Base-by-base conservation (phyloP, 2,113 vertebrate species). In the Notothenia rossii region DNA sequence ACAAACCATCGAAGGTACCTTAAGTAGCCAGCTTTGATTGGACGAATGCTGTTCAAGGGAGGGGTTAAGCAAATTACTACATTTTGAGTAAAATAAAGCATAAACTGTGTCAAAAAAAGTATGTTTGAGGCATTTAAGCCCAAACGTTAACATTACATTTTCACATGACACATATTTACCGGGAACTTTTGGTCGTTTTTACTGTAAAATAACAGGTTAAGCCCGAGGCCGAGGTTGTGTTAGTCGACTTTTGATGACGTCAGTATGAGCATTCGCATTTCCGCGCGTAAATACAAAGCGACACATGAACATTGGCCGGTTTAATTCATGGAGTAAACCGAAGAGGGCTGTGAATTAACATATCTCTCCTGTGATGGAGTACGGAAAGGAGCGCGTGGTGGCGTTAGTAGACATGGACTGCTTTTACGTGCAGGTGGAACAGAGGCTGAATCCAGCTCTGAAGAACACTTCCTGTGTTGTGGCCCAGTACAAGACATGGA, bases 391-490 rank as follows among this genome's bases (percentile, higher is more conserved):
- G 5, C 95, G 97, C 0, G 96, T 99, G 68, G 94, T 99, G 74
- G 97, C 96, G 2, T 82, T 99, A 65, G 95, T 98, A 59, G 98
- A 99, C 81, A 99, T 99, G 98, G 98, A 99, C 82, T 99, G 98
- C 50, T 99, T 98, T 87, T 99, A 98, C 80, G 97, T 99, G n/a
- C 98, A 99, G 87, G 98, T 99, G 91, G 98, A 99, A 40, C 98
- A 99, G 91, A 93, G 96, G 36, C 86, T 97, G 33, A 95, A 97
- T 33, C 96, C 97, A 10, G 80, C 95, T 59, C 95, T 99, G 83
- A 95, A 75, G 60, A 96, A 96, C 83, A 97, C 96, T 4, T 94
- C 97, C 12, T 99, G 98, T 88, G 98, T 96, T 40, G 98, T 99
- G 33, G 96, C 96, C 18, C 98, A 99, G 89, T 99, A 99, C 93